phyloP scores from a whole-genome alignment of 1,140 invertebrate genomes.

The Trichonephila clavata region DNA sequence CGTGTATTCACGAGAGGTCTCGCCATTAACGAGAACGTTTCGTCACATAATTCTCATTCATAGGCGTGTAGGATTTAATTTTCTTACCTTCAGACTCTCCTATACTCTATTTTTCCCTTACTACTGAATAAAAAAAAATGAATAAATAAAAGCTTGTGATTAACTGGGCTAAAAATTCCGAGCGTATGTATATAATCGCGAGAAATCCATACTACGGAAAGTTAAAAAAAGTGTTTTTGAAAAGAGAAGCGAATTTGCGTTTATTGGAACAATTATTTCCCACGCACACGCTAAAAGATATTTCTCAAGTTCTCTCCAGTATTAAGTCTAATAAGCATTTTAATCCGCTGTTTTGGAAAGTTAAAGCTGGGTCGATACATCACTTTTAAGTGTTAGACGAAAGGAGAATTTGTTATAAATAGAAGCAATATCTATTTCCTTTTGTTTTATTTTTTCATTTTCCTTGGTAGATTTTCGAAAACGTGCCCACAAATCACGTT shows the following conservation, averaged over 20 bases:
- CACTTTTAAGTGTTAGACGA: background rate
- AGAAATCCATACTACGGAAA: conserved; percentile 34
- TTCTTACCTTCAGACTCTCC: background rate
- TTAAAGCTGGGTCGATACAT: background rate
- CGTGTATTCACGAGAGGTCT: conserved; percentile 14
- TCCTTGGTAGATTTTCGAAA: background rate
- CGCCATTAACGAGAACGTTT: conserved; percentile 56
- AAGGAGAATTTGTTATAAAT: background rate
- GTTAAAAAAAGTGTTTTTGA: conserved; percentile 10
- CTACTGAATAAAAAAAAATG: background rate
- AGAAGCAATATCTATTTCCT: background rate
- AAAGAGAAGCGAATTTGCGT: conserved; percentile 39
- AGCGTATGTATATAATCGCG: conserved; percentile 17
- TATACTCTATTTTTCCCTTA: background rate
- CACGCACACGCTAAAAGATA: conserved; percentile 17
- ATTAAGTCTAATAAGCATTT: conserved; percentile 59
- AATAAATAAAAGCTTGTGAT: conserved; percentile 47
- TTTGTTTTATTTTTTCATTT: background rate
- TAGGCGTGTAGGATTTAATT: conserved; percentile 71
- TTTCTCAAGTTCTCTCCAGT: background rate
- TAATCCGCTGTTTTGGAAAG: conserved; percentile 11
- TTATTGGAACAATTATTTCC: conserved; percentile 66
- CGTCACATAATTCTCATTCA: conserved; percentile 73
- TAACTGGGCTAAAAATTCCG: conserved; percentile 23
- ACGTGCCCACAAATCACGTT: conserved; percentile 3